Evolutionary conservation across 37 sponge, comb jelly and placozoan species (phyloP), one percentile per base, ranked within the genome.

Genomic region (Geodia barretti): DNA sequence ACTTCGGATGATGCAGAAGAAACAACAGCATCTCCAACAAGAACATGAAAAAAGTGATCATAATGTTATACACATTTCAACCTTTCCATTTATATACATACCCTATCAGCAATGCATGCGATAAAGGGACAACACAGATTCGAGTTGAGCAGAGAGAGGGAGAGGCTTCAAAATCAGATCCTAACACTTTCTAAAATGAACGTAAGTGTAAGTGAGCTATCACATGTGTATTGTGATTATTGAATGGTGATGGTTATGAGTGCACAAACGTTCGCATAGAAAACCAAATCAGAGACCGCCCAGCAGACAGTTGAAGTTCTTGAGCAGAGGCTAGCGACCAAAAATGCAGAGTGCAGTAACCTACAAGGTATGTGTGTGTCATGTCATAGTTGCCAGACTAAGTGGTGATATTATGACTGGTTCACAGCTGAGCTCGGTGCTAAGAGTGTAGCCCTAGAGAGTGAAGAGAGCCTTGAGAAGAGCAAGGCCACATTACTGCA

Each of bases 391-490:
- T n/a, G n/a, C n/a, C n/a, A n/a, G n/a, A n/a, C n/a, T n/a, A n/a
- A n/a, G n/a, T n/a, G n/a, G n/a, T n/a, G n/a, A n/a, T n/a, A n/a
- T n/a, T n/a, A n/a, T n/a, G n/a, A n/a, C n/a, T n/a, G n/a, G 14
- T 47, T 47, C 14, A 17, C 54, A 47, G 54, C 54, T 47, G 14
- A 47, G 54, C 54, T 47, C 54, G 14, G 14, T 47, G 54, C 54
- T 17, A 47, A 14, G 14, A 14, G 14, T 17, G 54, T 14, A 17
- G 14, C 54, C 14, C 11, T 14, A 17, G 54, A 47, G 14, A 47
- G 54, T 47, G 54, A 47, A 47, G 11, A 47, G 54, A 47, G 54
- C 32, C 73, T 81, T 7, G 64, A 81, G 34, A 41, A 70, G 31
- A 63, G 54, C 2, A 30, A 33, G 24, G 61, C 32, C 8, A 60